A percentile compares a stretch with the other conserved stretches of the same genome.
Conservation (phyloP, 2,888 invertebrate species). For the Conistra vaccinii region DNA sequence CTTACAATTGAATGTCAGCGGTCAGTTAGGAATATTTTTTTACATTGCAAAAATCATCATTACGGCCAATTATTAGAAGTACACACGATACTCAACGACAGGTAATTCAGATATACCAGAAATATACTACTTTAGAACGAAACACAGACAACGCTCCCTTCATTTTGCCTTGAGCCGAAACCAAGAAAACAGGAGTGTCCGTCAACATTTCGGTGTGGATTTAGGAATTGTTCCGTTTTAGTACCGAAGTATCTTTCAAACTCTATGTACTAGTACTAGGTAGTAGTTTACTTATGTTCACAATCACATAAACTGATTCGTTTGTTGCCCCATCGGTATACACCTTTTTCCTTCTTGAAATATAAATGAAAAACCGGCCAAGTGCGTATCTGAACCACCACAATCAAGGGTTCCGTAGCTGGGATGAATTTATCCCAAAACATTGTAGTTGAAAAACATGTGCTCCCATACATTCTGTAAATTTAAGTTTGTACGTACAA, state of each 20-base stretch:
- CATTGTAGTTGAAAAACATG: no score
- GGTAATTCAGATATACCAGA: not conserved
- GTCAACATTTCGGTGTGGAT: conserved; percentile 19
- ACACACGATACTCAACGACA: not conserved
- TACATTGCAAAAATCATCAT: not conserved
- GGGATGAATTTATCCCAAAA: no score
- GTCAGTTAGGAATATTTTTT: not conserved
- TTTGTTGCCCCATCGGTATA: not conserved
- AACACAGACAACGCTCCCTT: conserved; percentile 21
- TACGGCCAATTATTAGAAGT: not conserved
- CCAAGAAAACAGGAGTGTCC: conserved; percentile 40
- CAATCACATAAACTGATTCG: not conserved
- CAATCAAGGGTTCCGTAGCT: no score
- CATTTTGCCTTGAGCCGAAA: conserved; percentile 30
- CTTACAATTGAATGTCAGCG: not conserved
- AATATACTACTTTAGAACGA: not conserved
- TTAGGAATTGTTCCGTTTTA: conserved; percentile 13
- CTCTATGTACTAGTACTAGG: conserved; percentile 1
- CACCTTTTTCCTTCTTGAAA: not conserved
- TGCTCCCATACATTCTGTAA: no score
- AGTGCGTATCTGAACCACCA: no score
- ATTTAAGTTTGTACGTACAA: no score
- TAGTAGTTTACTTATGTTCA: not conserved
- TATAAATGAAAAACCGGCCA: not conserved
- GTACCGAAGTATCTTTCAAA: conserved; percentile 5